Evolutionary conservation across 2,113 vertebrate species (phyloP).

Genomic region (Tragelaphus buxtoni): DNA sequence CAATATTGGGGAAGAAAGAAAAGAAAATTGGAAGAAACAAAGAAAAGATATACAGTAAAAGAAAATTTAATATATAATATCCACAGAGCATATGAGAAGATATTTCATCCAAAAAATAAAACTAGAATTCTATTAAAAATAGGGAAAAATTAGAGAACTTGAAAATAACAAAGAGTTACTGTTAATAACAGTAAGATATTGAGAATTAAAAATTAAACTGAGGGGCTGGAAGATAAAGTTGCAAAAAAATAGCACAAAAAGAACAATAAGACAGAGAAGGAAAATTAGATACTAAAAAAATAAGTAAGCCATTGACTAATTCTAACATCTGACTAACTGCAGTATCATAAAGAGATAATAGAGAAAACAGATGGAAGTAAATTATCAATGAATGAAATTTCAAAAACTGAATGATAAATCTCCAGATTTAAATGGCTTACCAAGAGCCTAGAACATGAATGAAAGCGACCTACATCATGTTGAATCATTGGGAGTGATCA

Average conservation of each 20-base stretch:
- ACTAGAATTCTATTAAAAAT: not conserved
- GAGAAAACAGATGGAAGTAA: not conserved
- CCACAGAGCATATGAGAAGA: not conserved
- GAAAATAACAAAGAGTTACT: not conserved
- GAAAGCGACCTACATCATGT: not conserved
- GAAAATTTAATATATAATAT: not conserved
- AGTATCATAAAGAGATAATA: not conserved
- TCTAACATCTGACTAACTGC: not conserved
- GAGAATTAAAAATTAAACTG: not conserved
- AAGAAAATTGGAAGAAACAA: not conserved
- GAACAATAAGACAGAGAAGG: not conserved
- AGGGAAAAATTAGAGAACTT: not conserved
- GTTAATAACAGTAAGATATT: not conserved
- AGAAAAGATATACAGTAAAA: not conserved
- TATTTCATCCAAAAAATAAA: not conserved
- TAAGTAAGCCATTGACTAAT: not conserved
- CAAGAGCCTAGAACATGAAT: not conserved
- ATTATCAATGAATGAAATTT: not conserved
- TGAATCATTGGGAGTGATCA: not conserved
- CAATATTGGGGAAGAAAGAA: not conserved
- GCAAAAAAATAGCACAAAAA: not conserved
- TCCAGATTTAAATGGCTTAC: not conserved
- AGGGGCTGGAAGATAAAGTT: not conserved
- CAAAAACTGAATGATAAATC: not conserved
- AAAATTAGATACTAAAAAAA: not conserved